A percentile compares a stretch with the other conserved stretches of the same genome.
Evolutionary conservation across 1,140 invertebrate genomes (phyloP).

Genomic region (Lysiphlebus fabarum): DNA sequence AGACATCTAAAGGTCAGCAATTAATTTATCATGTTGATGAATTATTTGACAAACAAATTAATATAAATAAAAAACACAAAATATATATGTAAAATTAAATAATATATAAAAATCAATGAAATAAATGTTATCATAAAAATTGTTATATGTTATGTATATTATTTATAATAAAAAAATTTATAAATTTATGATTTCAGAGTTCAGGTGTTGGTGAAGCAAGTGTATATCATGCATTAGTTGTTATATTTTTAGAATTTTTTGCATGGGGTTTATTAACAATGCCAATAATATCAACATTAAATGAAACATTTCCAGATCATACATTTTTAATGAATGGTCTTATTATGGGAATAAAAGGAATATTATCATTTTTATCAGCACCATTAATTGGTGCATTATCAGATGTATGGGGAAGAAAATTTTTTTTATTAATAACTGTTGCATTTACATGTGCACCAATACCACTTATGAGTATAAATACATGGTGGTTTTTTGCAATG

Average conservation of each 20-base stretch:
- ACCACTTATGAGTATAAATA: conserved; percentile 97
- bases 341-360: conserved; percentile 97
- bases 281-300: conserved; percentile 95
- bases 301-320: conserved; percentile 97
- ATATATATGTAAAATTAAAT: too few species aligned
- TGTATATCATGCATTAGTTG: conserved; percentile 95
- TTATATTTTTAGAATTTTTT: conserved; percentile 99
- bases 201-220: conserved; percentile 90
- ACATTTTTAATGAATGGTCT: conserved; percentile 99
- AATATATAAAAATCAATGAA: too few species aligned
- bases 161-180: too few species aligned
- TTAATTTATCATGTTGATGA: neutral
- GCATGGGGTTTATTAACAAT: conserved; percentile 98
- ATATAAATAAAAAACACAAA: too few species aligned
- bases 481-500: conserved; percentile 99
- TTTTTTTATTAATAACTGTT: conserved; percentile 96
- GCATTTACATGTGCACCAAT: conserved; percentile 99
- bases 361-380: conserved; percentile 94
- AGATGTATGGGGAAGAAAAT: conserved; percentile 97
- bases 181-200: conserved; percentile 60
- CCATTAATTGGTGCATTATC: conserved; percentile 95
- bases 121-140: too few species aligned
- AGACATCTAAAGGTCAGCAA: conserved; percentile 52
- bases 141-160: too few species aligned
- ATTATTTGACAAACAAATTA: too few species aligned